A percentile compares a stretch with the other conserved stretches of the same genome.
These are phyloP conservation scores for Ornithorhynchus anatinus DNA, from an alignment of 2,113 vertebrate genomes.

Conservation along the genomic window DNA sequence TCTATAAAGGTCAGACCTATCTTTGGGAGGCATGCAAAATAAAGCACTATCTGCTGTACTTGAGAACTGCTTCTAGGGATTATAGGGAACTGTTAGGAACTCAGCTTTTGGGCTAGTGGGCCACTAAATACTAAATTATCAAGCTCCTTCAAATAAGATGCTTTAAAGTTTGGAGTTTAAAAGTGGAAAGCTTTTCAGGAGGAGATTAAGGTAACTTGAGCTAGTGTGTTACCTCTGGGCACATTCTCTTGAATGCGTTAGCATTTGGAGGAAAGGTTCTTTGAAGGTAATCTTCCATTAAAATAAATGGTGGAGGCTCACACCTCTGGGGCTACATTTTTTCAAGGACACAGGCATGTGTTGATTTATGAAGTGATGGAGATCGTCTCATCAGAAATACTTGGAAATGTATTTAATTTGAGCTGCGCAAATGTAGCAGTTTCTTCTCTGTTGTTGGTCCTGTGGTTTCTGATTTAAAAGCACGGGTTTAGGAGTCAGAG, in stretches of 20 bases:
- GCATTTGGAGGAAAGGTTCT: neutral
- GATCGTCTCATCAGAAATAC: slow-evolving; percentile 20
- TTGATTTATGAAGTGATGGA: slow-evolving; percentile 35
- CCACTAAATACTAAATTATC: no score
- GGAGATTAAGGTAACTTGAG: neutral
- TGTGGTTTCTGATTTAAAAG: no score
- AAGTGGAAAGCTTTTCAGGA: neutral
- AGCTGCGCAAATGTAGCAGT: accelerated
- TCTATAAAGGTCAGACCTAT: no score
- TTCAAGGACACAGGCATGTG: neutral
- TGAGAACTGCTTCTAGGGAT: no score
- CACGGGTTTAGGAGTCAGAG: no score
- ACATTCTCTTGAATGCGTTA: neutral
- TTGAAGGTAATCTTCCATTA: neutral
- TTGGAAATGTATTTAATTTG: neutral
- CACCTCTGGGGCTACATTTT: neutral
- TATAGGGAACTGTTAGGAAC: no score
- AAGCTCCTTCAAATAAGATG: neutral
- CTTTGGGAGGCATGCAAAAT: no score
- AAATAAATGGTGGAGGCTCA: neutral
- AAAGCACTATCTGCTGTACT: no score
- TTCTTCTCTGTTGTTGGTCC: accelerated
- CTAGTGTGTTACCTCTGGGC: neutral
- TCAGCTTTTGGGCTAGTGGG: no score
- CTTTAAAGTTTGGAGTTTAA: neutral